phyloP scores from a whole-genome alignment of 2,113 vertebrate species.

The Chaetorhynchus papuensis region DNA sequence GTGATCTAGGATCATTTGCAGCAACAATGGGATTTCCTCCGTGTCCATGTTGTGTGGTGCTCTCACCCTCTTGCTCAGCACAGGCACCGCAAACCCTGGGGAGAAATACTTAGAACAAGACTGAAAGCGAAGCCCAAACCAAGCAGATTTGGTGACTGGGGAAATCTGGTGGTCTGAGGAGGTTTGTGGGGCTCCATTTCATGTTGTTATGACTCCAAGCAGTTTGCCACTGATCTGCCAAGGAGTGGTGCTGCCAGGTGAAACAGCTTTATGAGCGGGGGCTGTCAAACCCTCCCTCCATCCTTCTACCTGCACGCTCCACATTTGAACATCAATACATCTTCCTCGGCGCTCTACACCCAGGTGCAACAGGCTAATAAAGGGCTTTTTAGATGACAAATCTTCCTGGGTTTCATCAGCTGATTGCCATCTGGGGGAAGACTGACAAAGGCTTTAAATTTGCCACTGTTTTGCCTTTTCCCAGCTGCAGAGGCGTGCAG shows the following conservation, averaged over 20 bases:
- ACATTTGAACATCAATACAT: background rate
- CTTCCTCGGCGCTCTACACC: background rate
- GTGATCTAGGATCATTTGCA: background rate
- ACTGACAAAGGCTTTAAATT: slow-evolving; percentile 60
- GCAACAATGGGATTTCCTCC: background rate
- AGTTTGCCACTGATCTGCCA: background rate
- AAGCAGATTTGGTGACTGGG: background rate
- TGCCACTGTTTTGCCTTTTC: background rate
- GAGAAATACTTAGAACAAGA: background rate
- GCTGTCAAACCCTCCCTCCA: background rate
- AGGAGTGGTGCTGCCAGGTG: background rate
- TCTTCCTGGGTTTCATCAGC: slow-evolving; percentile 5
- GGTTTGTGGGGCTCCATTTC: background rate
- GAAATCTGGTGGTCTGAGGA: background rate
- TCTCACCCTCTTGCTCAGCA: background rate
- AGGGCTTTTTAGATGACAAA: background rate
- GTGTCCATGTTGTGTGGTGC: accelerated
- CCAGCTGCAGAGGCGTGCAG: slow-evolving; percentile 1
- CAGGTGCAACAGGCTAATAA: slow-evolving; percentile 20
- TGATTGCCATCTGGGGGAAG: slow-evolving; percentile 51
- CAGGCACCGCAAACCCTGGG: background rate
- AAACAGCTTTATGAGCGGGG: background rate
- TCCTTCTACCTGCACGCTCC: background rate
- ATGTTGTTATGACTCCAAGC: background rate
- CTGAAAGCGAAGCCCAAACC: background rate